phyloP scores from a whole-genome alignment of 2,888 invertebrate species.

The Cheilosia urbana region DNA sequence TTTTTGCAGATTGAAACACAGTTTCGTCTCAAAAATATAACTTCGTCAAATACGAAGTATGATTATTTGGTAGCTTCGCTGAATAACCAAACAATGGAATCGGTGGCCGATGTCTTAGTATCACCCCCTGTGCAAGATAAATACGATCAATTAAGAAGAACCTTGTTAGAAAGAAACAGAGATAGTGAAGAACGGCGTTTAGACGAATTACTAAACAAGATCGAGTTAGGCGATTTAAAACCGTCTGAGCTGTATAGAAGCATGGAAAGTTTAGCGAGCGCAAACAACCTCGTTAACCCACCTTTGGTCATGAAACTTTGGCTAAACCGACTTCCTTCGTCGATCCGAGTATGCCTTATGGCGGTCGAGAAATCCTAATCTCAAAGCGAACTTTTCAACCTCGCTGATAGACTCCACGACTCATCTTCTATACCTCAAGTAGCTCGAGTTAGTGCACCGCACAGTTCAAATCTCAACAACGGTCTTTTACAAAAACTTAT shows the following conservation, averaged over 20 bases:
- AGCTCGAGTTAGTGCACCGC: background rate
- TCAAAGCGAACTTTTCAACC: slow-evolving; percentile 7
- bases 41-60: slow-evolving; percentile 26
- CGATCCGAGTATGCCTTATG: slow-evolving; percentile 25
- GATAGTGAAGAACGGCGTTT: slow-evolving; percentile 43
- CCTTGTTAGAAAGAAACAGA: slow-evolving; percentile 30
- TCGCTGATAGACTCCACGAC: slow-evolving; percentile 28
- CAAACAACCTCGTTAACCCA: slow-evolving; percentile 13
- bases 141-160: slow-evolving; percentile 22
- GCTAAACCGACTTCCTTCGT: slow-evolving; percentile 18
- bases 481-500: slow-evolving; percentile 18
- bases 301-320: slow-evolving; percentile 23
- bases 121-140: slow-evolving; percentile 16
- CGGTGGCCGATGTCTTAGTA: slow-evolving; percentile 25
- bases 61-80: slow-evolving; percentile 26
- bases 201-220: slow-evolving; percentile 31
- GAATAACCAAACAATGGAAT: slow-evolving; percentile 20
- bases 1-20: slow-evolving; percentile 42
- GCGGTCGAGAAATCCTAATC: slow-evolving; percentile 20
- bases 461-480: background rate
- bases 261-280: slow-evolving; percentile 7
- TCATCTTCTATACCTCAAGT: background rate
- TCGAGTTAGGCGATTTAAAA: slow-evolving; percentile 14
- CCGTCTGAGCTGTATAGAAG: slow-evolving; percentile 25
- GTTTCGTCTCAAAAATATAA: slow-evolving; percentile 24